Percentiles rank a stretch among this genome's conserved stretches.
Evolutionary conservation across 2,888 invertebrate genomes (phyloP).

Genomic region (Hemicrepidius hirtus): DNA sequence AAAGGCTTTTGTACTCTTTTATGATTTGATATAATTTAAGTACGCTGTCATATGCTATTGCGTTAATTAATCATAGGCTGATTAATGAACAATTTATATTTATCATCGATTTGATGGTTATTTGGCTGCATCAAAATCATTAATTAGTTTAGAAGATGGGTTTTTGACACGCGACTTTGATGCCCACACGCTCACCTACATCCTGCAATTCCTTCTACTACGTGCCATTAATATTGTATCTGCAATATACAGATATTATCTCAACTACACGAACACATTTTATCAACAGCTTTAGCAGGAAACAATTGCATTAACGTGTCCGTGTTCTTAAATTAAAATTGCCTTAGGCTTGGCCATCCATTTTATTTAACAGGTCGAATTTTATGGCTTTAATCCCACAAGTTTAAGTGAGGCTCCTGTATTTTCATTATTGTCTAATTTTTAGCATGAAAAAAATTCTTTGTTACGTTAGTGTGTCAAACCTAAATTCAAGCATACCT

Average conservation of each 20-base stretch:
- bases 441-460: neutral
- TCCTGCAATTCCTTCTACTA: conserved; percentile 15
- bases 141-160: conserved; percentile 22
- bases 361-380: neutral
- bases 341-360: conserved; percentile 12
- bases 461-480: conserved; percentile 5
- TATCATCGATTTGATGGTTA: conserved; percentile 19
- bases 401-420: no score
- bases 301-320: conserved; percentile 39
- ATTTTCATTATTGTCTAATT: neutral
- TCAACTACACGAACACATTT: conserved; percentile 29
- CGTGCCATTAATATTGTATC: conserved; percentile 38
- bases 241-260: conserved; percentile 35
- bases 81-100: conserved; percentile 31
- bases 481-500: neutral
- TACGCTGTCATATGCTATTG: neutral
- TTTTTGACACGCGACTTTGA: conserved; percentile 28
- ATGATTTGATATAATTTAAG: conserved; percentile 3
- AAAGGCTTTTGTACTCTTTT: conserved; percentile 8
- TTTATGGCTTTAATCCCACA: no score
- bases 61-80: conserved; percentile 12
- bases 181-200: conserved; percentile 37
- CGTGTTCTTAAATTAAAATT: conserved; percentile 30
- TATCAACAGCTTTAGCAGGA: conserved; percentile 34
- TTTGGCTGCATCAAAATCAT: conserved; percentile 21